Base-by-base conservation (phyloP, 2,113 vertebrate species). In the Narcine bancroftii region DNA sequence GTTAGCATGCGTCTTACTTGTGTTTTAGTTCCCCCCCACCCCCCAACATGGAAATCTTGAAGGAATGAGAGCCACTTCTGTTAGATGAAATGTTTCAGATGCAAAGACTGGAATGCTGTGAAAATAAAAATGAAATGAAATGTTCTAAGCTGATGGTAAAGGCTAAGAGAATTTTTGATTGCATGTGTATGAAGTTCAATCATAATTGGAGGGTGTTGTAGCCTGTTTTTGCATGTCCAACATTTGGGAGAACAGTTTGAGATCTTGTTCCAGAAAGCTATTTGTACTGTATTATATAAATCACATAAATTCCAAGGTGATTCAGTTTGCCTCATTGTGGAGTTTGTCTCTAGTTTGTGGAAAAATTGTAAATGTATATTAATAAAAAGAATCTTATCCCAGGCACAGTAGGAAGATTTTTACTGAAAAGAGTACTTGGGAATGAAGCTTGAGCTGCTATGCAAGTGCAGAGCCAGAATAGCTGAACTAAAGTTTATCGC, bases 181-280 rank as follows among this genome's bases (percentile, higher is more conserved):
- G 95, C 94, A 95, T 95, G 94, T 94, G 92, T 50, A 93, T 77
- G 93, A 94, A 92, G 92, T 94, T 93, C 93, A 93, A 94, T 95
- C 94, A 93, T 89, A 71, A 93, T 60, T 50, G 69, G 79, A 81
- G 81, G 53, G 73, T 77, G 33, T 92, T 93, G 93, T 65, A 72
- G 89, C 69, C 93, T 79, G 66, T 13, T 42, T 7, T 6, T 24
- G 42, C 3, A 26, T 63, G 50, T 75, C 36, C 60, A n/a, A n/a
- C 53, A 60, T 60, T 87, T n/a, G 24, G 36, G 3, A 2, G 71
- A 76, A 45, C 71, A 75, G 92, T 19, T 47, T 36, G 45, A 75
- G 39, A 39, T 60, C 69, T n/a, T 87, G 53, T 87, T 87, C 56
- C 81, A 87, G 81, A 56, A 29, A 33, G 33, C 33, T 87, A 60